Percentiles rank a stretch among this genome's conserved stretches.
These are phyloP conservation scores for Cephalopachus bancanus DNA, from an alignment of 2,797 vertebrate genomes.

Conservation along the genomic window DNA sequence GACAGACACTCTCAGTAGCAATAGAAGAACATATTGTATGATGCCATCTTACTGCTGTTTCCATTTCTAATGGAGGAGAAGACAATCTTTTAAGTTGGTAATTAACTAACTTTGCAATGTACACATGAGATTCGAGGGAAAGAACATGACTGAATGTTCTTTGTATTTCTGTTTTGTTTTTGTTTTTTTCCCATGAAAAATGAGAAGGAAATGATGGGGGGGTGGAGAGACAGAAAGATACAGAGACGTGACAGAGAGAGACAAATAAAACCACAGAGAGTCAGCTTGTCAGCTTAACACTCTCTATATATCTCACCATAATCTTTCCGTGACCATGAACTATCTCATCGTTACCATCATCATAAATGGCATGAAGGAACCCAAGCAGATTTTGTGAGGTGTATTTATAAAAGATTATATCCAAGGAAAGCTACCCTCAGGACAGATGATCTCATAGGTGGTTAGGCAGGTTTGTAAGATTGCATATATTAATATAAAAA, in stretches of 20 bases:
- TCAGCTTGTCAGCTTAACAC: too few species aligned
- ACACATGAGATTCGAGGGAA: not conserved
- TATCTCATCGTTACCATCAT: not conserved
- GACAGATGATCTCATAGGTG: not conserved
- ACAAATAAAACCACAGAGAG: not conserved
- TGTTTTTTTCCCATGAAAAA: not conserved
- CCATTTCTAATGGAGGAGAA: not conserved
- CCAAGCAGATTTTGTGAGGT: not conserved
- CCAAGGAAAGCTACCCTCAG: not conserved
- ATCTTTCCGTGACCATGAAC: not conserved
- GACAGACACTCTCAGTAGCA: not conserved
- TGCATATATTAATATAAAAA: not conserved
- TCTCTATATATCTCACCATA: not conserved
- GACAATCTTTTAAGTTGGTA: not conserved
- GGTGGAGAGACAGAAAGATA: not conserved
- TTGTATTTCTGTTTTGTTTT: not conserved
- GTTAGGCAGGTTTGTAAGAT: not conserved
- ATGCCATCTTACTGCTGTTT: not conserved
- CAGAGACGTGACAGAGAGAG: not conserved
- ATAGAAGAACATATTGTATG: not conserved
- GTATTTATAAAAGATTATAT: not conserved
- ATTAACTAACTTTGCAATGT: not conserved
- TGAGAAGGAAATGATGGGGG: too few species aligned
- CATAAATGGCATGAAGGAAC: slow-evolving; percentile 14
- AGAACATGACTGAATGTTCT: not conserved